Base-by-base conservation (phyloP, 2,797 vertebrate species). In the Melanogrammus aeglefinus region DNA sequence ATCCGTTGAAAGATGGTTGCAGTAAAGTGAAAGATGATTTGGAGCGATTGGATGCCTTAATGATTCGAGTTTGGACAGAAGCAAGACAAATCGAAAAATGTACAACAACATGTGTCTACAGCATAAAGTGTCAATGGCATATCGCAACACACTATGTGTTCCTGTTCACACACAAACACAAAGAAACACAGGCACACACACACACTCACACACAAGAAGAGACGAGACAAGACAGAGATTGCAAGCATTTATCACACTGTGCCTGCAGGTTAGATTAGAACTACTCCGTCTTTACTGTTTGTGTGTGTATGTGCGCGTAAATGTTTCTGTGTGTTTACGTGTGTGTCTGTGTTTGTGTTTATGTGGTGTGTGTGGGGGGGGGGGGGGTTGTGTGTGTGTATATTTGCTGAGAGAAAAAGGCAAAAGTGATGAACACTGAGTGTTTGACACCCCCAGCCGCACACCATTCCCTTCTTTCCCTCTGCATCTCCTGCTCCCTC, bases 341-440 rank as follows among this genome's bases (percentile, higher is more conserved):
- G 72, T 71, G 78, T 74, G 76, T 75, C 39, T 70, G 73, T 35
- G 39, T 73, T 39, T 71, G 41, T 51, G 76, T n/a, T 72, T 77
- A 57, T 73, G 78, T 74, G 76, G 57, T 70, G 73, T 35, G 41
- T 36, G 76, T 3, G 70, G n/a, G n/a, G 29, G 29, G 29, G 29
- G 29, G 29, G 29, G 29, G 29, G 29, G 29, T 31, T 31, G 41
- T 36, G 76, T 3, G 70, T 72, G 38, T 21, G 8, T 33, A 21
- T 35, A 14, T 21, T 31, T n/a, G 33, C 18, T 27, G 75, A 29
- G 76, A 5, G 76, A 29, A 72, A 31, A 24, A 41, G 70, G 74
- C 75, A 79, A 76, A 72, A 82, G 79, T 86, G 80, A 86, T 87
- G 79, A 86, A 86, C 82, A 81, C 76, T 70, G 73, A 81, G 78